Conservation (phyloP, 2,113 vertebrate species). For the Ammodytes marinus region DNA sequence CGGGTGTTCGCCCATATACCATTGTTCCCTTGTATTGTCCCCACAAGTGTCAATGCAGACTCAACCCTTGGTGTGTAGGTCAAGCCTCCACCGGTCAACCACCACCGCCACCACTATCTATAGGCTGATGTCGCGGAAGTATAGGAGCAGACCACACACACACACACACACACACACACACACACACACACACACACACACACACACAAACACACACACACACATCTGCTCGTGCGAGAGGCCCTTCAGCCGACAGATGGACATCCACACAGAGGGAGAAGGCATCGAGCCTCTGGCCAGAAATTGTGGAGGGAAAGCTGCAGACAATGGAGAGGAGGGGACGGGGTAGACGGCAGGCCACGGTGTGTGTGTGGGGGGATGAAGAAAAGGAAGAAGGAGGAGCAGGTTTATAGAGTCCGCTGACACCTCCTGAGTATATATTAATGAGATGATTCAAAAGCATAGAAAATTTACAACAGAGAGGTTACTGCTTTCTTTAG, state of each 20-base stretch:
- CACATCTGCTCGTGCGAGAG: constrained; percentile 68
- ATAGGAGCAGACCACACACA: constrained; percentile 15
- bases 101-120: constrained; percentile 3
- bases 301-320: constrained; percentile 73
- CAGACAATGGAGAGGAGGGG: constrained; percentile 71
- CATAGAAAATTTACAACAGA: no score
- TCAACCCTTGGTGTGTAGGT: constrained; percentile 22
- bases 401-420: constrained; percentile 45
- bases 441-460: constrained; percentile 2
- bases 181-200: no score
- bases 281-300: constrained; percentile 55
- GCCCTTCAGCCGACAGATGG: constrained; percentile 75
- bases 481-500: not conserved
- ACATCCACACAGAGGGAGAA: constrained; percentile 36
- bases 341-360: constrained; percentile 38
- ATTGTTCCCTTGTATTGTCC: constrained; percentile 58
- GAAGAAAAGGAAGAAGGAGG: constrained; percentile 45
- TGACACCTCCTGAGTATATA: constrained; percentile 16
- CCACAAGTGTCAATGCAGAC: constrained; percentile 46
- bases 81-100: constrained; percentile 31
- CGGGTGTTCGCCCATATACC: constrained; percentile 42
- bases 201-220: not conserved
- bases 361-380: constrained; percentile 18
- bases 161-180: no score
- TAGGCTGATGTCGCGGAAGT: constrained; percentile 26